A percentile compares a stretch with the other conserved stretches of the same genome.
phyloP scores from a whole-genome alignment of 1,140 invertebrate species.

The Phenacoccus solenopsis region DNA sequence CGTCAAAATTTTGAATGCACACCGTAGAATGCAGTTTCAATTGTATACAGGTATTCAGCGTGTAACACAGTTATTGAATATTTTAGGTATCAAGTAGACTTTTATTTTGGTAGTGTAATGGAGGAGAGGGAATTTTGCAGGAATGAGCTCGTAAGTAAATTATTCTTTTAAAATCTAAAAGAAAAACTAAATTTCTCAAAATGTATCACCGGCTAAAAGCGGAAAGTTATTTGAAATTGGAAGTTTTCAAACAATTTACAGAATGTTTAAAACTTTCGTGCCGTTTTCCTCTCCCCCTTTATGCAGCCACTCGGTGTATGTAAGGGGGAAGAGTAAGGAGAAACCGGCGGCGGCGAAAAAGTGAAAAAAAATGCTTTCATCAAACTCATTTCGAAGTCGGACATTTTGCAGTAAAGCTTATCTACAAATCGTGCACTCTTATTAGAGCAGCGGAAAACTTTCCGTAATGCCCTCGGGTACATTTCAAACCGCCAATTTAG shows the following conservation, averaged over 20 bases:
- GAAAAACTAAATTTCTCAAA: background rate
- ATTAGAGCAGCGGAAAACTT: background rate
- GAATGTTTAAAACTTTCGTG: background rate
- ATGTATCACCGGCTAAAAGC: background rate
- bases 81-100: background rate
- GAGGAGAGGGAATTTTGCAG: too few relatives aligned
- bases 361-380: background rate
- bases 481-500: background rate
- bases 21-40: too few relatives aligned
- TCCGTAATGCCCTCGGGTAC: background rate
- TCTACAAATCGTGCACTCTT: background rate
- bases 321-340: too few relatives aligned
- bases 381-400: background rate
- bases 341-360: too few relatives aligned
- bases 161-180: background rate
- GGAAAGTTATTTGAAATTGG: background rate
- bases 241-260: conserved; percentile 3
- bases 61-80: too few relatives aligned
- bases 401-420: background rate
- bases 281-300: background rate
- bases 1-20: too few relatives aligned
- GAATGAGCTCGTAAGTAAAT: background rate
- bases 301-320: too few relatives aligned
- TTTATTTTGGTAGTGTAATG: background rate
- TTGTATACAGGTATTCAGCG: background rate